Evolutionary conservation across 2,888 invertebrate species (phyloP).

Genomic region (Anorthoa munda): DNA sequence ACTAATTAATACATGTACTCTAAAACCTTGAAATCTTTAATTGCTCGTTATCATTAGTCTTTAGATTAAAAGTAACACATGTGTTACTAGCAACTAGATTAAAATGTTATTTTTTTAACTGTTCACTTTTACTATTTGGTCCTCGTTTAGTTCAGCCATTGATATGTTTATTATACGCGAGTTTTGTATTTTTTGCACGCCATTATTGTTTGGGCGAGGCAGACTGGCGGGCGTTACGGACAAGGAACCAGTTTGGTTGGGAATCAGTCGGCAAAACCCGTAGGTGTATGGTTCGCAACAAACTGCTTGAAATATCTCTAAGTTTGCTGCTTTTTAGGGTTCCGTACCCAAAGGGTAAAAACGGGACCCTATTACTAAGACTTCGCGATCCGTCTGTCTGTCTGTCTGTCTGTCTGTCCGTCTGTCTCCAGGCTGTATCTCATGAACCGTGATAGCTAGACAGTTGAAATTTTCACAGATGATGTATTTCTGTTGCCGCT

Average conservation of each 20-base stretch:
- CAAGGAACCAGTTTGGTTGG: slow-evolving; percentile 82
- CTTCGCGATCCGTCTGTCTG: no score
- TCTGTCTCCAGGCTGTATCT: no score
- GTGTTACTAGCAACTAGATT: slow-evolving; percentile 47
- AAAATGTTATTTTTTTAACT: slow-evolving; percentile 43
- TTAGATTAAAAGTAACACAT: slow-evolving; percentile 37
- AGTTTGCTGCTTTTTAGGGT: slow-evolving; percentile 49
- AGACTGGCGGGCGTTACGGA: slow-evolving; percentile 87
- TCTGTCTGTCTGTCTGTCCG: no score
- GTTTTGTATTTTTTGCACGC: slow-evolving; percentile 75
- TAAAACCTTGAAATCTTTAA: slow-evolving; percentile 57
- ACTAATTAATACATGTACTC: slow-evolving; percentile 46
- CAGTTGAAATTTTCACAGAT: no score
- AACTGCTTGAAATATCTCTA: slow-evolving; percentile 50
- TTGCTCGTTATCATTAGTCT: slow-evolving; percentile 35
- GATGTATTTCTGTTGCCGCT: no score
- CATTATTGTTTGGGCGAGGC: slow-evolving; percentile 77
- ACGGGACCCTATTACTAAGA: no score
- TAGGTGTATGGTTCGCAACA: slow-evolving; percentile 51
- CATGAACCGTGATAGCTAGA: no score
- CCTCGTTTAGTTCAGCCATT: slow-evolving; percentile 62
- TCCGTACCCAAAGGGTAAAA: no score
- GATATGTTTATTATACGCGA: slow-evolving; percentile 70
- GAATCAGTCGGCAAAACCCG: slow-evolving; percentile 68
- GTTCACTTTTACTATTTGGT: slow-evolving; percentile 60